These are phyloP conservation scores for Struthio camelus DNA, from an alignment of 2,113 vertebrate genomes.

Conservation along the genomic window DNA sequence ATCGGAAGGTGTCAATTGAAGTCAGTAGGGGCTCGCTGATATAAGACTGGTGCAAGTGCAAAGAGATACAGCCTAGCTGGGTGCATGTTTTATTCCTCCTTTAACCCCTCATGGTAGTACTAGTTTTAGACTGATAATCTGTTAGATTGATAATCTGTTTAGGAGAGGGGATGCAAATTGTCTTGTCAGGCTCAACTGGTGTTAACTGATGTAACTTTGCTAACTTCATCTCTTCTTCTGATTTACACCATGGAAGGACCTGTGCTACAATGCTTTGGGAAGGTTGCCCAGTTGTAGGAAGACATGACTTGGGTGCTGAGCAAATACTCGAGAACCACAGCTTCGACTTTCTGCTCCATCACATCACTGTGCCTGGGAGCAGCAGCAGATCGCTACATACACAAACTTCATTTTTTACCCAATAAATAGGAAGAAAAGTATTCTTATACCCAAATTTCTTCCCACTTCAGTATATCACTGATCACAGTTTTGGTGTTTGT, in stretches of 20 bases:
- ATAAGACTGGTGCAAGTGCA: background rate
- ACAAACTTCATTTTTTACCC: background rate
- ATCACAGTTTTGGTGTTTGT: background rate
- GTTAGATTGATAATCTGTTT: background rate
- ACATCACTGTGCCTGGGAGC: background rate
- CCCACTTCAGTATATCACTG: background rate
- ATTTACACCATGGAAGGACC: background rate
- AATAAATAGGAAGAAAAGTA: background rate
- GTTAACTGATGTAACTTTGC: background rate
- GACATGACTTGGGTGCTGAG: background rate
- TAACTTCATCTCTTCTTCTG: background rate
- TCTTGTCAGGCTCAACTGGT: background rate
- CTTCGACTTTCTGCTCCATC: background rate
- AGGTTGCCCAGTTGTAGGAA: background rate
- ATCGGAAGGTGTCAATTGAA: fast-evolving
- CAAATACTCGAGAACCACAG: background rate
- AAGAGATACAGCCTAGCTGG: background rate
- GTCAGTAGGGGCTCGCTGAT: background rate
- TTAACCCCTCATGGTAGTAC: background rate
- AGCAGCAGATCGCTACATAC: background rate
- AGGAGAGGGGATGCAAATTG: background rate
- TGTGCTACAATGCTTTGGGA: background rate
- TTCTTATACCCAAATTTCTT: background rate
- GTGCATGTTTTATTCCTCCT: background rate
- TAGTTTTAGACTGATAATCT: background rate